phyloP scores from a whole-genome alignment of 2,797 vertebrate genomes.

The Octomys mimax region DNA sequence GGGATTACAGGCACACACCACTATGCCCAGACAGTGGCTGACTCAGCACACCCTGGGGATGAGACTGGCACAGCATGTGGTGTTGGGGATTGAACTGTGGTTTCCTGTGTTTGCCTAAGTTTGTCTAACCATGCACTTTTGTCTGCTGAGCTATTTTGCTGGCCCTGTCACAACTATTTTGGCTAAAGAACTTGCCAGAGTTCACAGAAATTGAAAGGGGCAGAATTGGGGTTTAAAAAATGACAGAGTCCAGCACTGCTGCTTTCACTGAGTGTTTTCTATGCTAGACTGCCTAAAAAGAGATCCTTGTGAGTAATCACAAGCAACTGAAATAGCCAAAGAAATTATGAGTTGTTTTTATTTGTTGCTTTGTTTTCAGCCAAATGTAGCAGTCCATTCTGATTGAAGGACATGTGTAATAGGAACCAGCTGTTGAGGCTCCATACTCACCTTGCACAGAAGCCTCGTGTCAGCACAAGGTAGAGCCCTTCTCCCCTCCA shows the following conservation, averaged over 20 bases:
- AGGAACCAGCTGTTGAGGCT: not conserved
- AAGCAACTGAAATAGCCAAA: not conserved
- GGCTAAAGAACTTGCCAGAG: not conserved
- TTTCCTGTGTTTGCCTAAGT: too few relatives aligned
- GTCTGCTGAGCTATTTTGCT: too few relatives aligned
- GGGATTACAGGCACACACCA: too few relatives aligned
- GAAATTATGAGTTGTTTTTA: not conserved
- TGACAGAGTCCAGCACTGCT: not conserved
- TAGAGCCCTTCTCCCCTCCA: not conserved
- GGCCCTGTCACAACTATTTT: not conserved
- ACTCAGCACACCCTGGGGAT: too few relatives aligned
- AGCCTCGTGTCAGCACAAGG: not conserved
- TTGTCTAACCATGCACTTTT: too few relatives aligned
- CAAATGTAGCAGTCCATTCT: not conserved
- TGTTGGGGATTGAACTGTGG: too few relatives aligned
- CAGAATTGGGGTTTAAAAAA: not conserved
- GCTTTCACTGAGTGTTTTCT: not conserved
- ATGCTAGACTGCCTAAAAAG: not conserved
- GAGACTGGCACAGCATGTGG: too few relatives aligned
- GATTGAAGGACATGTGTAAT: not conserved
- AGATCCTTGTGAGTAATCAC: not conserved
- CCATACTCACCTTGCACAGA: not conserved
- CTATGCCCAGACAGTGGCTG: too few relatives aligned
- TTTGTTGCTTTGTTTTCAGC: not conserved
- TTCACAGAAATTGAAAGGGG: not conserved